These are phyloP conservation scores for Periphyllus acericola DNA, from an alignment of 2,888 invertebrate species.

Conservation along the genomic window DNA sequence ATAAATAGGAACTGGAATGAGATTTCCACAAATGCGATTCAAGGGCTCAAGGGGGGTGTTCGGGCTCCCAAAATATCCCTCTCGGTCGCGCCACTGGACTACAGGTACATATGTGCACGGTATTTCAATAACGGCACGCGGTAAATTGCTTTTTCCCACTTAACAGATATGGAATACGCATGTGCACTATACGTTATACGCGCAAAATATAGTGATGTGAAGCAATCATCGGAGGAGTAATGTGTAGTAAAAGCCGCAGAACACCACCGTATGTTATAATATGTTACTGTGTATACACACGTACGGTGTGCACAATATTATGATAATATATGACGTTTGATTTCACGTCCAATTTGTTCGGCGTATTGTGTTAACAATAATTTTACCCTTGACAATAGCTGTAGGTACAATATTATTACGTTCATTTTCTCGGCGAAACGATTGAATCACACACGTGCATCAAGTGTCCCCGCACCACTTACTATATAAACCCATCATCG, in stretches of 20 bases:
- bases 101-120: background rate
- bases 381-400: background rate
- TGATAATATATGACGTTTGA: background rate
- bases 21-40: too few species aligned
- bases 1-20: too few species aligned
- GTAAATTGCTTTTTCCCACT: background rate
- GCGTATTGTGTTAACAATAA: background rate
- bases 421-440: background rate
- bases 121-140: background rate
- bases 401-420: too few species aligned
- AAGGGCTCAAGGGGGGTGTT: too few species aligned
- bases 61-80: too few species aligned
- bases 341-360: background rate
- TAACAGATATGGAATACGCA: background rate
- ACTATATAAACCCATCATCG: too few species aligned
- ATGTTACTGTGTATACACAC: too few species aligned
- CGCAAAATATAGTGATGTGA: background rate
- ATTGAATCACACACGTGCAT: background rate
- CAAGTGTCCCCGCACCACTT: too few species aligned
- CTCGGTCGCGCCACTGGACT: too few species aligned
- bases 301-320: background rate
- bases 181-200: background rate
- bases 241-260: too few species aligned
- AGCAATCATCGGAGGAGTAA: background rate
- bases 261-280: background rate